These are phyloP conservation scores for Salvelinus fontinalis DNA, from an alignment of 2,113 vertebrate species.

Conservation along the genomic window DNA sequence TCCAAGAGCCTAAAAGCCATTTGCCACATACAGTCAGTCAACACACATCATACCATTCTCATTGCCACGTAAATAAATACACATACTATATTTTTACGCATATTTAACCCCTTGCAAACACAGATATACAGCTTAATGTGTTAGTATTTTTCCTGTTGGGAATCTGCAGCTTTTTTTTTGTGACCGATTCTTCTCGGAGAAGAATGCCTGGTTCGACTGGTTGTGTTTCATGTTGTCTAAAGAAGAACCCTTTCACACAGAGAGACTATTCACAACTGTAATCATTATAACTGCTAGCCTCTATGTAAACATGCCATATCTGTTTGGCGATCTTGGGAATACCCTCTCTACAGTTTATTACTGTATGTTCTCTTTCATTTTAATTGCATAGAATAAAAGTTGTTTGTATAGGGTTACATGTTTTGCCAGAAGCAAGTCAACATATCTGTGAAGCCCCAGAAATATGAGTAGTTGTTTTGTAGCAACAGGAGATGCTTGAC, in stretches of 20 bases:
- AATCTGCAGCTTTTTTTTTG: not conserved
- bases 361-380: not conserved
- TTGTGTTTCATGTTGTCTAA: not conserved
- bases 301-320: not conserved
- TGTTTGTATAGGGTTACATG: not conserved
- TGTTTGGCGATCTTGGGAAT: not conserved
- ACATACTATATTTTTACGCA: not conserved
- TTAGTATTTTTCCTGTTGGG: not conserved
- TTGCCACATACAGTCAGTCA: slow-evolving; percentile 1
- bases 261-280: not conserved
- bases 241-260: not conserved
- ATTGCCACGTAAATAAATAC: not conserved
- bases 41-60: not conserved
- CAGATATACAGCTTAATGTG: not conserved
- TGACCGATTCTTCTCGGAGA: not conserved
- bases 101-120: not conserved
- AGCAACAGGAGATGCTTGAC: not conserved
- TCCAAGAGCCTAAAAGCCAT: not conserved
- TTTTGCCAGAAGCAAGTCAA: not conserved
- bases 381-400: not conserved
- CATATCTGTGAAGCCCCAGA: not conserved
- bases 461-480: not conserved
- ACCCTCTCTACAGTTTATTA: not conserved
- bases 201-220: not conserved
- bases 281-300: not conserved